phyloP scores from a whole-genome alignment of 1,140 invertebrate species.

The Limonius californicus region DNA sequence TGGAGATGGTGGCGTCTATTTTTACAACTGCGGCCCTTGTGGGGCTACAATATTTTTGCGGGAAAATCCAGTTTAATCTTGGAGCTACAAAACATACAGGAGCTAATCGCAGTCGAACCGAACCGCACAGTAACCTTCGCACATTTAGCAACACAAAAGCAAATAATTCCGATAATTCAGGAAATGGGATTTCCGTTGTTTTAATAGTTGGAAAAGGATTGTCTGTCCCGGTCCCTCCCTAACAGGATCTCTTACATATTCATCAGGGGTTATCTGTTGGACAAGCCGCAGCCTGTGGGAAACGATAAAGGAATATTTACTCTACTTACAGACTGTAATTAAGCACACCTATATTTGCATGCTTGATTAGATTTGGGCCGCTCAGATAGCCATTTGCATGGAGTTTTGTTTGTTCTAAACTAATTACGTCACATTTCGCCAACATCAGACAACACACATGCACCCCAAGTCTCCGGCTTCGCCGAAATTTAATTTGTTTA shows the following conservation, averaged over 20 bases:
- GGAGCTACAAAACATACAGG: background rate
- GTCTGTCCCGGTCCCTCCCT: background rate
- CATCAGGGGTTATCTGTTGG: constrained; percentile 43
- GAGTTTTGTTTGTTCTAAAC: constrained; percentile 37
- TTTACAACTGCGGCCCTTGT: too few relatives aligned
- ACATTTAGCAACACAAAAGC: constrained; percentile 14
- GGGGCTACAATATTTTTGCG: background rate
- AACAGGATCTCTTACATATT: constrained; percentile 40
- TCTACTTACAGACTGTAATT: constrained; percentile 46
- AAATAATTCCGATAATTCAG: constrained; percentile 14
- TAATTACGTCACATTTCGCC: constrained; percentile 32
- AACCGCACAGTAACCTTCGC: background rate
- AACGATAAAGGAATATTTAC: constrained; percentile 48
- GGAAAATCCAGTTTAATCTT: constrained; percentile 5
- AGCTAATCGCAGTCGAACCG: background rate
- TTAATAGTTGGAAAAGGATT: constrained; percentile 17
- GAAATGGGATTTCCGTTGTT: constrained; percentile 14
- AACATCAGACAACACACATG: constrained; percentile 7
- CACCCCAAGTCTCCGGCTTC: background rate
- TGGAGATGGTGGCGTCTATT: too few relatives aligned
- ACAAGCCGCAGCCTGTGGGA: constrained; percentile 40
- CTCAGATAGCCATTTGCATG: constrained; percentile 39
- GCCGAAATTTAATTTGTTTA: constrained; percentile 9
- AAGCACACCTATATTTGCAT: constrained; percentile 47
- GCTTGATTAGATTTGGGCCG: constrained; percentile 41